Conservation (phyloP, 2,888 invertebrate species). For the Melieria picta region DNA sequence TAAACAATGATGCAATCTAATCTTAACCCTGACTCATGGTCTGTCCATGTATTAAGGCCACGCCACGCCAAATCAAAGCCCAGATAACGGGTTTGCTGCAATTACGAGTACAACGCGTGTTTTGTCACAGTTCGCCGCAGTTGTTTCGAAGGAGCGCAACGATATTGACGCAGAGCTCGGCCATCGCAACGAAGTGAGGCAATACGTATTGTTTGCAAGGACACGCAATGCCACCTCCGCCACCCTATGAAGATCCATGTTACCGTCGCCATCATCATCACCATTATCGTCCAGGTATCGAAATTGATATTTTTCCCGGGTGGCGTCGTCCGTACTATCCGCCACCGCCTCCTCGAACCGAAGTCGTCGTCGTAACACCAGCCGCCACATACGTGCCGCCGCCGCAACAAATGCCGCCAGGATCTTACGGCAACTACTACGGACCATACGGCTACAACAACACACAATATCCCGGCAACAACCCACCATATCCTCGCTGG, state of each 20-base stretch:
- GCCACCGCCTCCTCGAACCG: conserved; percentile 34
- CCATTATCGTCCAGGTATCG: conserved; percentile 53
- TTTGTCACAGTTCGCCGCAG: too few relatives aligned
- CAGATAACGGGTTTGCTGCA: too few relatives aligned
- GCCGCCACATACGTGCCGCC: conserved; percentile 29
- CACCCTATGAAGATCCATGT: conserved; percentile 40
- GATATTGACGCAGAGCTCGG: too few relatives aligned
- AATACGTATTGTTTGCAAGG: neutral
- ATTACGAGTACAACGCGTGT: too few relatives aligned
- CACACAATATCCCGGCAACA: conserved; percentile 13
- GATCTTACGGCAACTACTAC: conserved; percentile 33
- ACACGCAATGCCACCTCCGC: conserved; percentile 32
- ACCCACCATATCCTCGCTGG: conserved; percentile 17
- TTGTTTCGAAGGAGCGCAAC: too few relatives aligned
- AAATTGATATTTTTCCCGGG: conserved; percentile 54
- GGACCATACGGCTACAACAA: conserved; percentile 23
- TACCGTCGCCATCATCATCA: conserved; percentile 49
- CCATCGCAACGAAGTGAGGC: too few relatives aligned
- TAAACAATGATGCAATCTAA: too few relatives aligned
- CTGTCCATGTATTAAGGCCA: too few relatives aligned
- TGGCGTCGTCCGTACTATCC: conserved; percentile 37
- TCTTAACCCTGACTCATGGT: too few relatives aligned
- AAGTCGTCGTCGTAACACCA: conserved; percentile 40
- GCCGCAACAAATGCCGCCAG: conserved; percentile 13
- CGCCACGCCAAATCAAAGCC: too few relatives aligned